These are phyloP conservation scores for Drosophila orosa DNA, from an alignment of 1,140 invertebrate species.

Conservation along the genomic window DNA sequence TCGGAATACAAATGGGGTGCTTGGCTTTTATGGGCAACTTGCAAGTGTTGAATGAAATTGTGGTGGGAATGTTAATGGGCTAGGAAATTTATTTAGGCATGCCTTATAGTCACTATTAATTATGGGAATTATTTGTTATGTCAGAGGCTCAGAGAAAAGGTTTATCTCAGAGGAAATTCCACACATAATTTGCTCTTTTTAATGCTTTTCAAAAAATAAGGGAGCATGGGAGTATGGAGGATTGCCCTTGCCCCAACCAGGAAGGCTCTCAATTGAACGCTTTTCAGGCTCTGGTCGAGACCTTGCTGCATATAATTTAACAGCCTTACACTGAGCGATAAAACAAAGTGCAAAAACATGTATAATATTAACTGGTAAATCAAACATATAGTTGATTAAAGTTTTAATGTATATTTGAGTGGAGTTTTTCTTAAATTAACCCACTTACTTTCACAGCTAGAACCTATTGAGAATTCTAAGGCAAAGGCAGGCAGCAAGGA, in stretches of 20 bases:
- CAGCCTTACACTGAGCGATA: constrained; percentile 2
- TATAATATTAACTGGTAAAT: neutral
- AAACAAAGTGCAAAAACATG: neutral
- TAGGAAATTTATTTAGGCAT: neutral
- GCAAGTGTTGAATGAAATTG: constrained; percentile 12
- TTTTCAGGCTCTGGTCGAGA: constrained; percentile 2
- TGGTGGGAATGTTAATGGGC: neutral
- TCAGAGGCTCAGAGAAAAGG: neutral
- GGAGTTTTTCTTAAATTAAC: neutral
- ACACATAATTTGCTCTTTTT: neutral
- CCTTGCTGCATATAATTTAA: constrained; percentile 4
- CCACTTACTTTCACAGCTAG: neutral
- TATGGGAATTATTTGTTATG: neutral
- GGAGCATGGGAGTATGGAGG: neutral
- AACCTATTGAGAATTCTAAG: neutral
- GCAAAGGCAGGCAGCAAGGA: neutral
- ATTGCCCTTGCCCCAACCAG: constrained; percentile 8
- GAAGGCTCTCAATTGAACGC: constrained; percentile 8
- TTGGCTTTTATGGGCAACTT: constrained; percentile 5
- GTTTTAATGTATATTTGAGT: neutral
- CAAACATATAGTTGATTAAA: too few species aligned
- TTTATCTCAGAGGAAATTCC: neutral
- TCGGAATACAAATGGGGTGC: constrained; percentile 14
- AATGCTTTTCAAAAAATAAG: neutral
- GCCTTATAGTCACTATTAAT: neutral